Percentiles rank a stretch among this genome's conserved stretches.
Evolutionary conservation across 2,113 vertebrate genomes (phyloP).

Genomic region (Podocnemis expansa): DNA sequence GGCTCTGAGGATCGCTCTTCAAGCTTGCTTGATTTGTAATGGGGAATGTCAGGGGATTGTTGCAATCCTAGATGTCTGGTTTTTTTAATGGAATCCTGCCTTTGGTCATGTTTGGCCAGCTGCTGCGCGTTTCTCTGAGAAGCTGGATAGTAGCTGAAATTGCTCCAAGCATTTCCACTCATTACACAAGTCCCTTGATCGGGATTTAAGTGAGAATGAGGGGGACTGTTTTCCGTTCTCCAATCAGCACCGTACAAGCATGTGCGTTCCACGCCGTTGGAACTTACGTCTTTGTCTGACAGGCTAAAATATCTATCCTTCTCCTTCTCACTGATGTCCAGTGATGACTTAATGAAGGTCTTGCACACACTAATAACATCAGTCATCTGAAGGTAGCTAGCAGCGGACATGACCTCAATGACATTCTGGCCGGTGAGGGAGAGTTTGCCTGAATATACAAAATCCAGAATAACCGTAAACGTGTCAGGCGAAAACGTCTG

Average conservation of each 20-base stretch:
- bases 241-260: conserved; percentile 70
- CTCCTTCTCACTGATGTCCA: conserved; percentile 92
- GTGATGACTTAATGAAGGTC: conserved; percentile 94
- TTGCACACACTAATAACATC: conserved; percentile 96
- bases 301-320: conserved; percentile 90
- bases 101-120: conserved; percentile 72
- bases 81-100: conserved; percentile 76
- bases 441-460: conserved; percentile 94
- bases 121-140: conserved; percentile 70
- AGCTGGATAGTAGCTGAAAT: conserved; percentile 74
- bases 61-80: conserved; percentile 72
- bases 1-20: conserved; percentile 69
- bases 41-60: conserved; percentile 66
- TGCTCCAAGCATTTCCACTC: conserved; percentile 74
- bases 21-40: conserved; percentile 73
- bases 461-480: conserved; percentile 94
- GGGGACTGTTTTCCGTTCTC: conserved; percentile 75
- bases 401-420: conserved; percentile 98
- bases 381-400: conserved; percentile 98
- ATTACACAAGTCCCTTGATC: conserved; percentile 73
- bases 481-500: conserved; percentile 94
- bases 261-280: conserved; percentile 73
- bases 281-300: conserved; percentile 86
- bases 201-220: conserved; percentile 60
- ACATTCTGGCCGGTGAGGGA: conserved; percentile 93